Evolutionary conservation across 2,888 invertebrate genomes (phyloP).

Genomic region (Caenorhabditis zanzibari): DNA sequence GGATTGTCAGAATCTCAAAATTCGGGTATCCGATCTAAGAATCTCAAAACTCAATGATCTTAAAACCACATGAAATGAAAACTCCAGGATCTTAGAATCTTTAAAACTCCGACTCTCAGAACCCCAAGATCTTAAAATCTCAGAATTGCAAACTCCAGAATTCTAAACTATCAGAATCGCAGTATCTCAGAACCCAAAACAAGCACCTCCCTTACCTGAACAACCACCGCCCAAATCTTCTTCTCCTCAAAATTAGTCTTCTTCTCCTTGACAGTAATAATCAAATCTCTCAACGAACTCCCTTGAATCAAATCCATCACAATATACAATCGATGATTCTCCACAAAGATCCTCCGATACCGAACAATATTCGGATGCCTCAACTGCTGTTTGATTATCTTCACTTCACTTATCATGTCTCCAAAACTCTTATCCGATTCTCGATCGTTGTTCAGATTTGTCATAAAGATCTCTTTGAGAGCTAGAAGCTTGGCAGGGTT

Average conservation of each 20-base stretch:
- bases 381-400: conserved; percentile 84
- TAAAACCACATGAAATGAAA: too few species aligned
- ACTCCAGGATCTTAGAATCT: too few species aligned
- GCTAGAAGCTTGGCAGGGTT: conserved; percentile 78
- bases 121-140: too few species aligned
- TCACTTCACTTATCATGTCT: conserved; percentile 84
- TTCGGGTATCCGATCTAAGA: too few species aligned
- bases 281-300: conserved; percentile 84
- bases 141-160: background rate
- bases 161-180: background rate
- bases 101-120: too few species aligned
- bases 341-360: conserved; percentile 85
- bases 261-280: conserved; percentile 85
- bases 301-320: conserved; percentile 85
- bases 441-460: conserved; percentile 61
- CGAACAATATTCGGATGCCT: conserved; percentile 85
- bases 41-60: too few species aligned
- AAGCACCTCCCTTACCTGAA: conserved; percentile 84
- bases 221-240: conserved; percentile 84
- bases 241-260: conserved; percentile 84
- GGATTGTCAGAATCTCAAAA: too few species aligned
- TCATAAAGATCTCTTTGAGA: conserved; percentile 84
- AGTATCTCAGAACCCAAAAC: background rate
- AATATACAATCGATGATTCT: conserved; percentile 84
- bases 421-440: conserved; percentile 84